phyloP scores from a whole-genome alignment of 2,797 vertebrate genomes.

The Chiroxiphia lanceolata region DNA sequence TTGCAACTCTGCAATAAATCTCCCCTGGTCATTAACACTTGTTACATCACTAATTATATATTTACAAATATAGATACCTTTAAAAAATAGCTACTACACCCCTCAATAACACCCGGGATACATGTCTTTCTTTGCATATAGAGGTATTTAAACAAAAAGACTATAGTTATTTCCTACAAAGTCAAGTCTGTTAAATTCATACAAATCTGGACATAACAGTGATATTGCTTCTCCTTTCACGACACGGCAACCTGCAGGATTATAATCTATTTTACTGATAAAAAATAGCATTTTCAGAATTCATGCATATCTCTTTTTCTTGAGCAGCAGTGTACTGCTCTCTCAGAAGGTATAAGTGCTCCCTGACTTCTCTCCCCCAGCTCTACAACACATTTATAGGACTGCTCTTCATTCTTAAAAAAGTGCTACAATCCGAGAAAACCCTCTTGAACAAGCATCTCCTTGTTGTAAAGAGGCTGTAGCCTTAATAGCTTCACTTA shows the following conservation, averaged over 20 bases:
- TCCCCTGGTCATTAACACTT: not conserved
- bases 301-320: not conserved
- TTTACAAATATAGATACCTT: not conserved
- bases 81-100: not conserved
- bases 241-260: not conserved
- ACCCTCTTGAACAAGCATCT: not conserved
- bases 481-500: not conserved
- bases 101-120: not conserved
- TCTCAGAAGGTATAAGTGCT: not conserved
- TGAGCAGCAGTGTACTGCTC: not conserved
- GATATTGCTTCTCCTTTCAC: not conserved
- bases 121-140: not conserved
- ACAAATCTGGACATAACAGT: not conserved
- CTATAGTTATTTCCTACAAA: not conserved
- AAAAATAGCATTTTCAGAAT: not conserved
- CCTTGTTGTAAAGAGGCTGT: not conserved
- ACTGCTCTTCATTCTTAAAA: not conserved
- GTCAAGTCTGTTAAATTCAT: not conserved
- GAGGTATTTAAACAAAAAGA: not conserved
- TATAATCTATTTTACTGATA: not conserved
- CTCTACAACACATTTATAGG: not conserved
- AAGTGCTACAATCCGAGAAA: not conserved
- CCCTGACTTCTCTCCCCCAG: not conserved
- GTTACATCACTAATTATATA: not conserved
- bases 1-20: not conserved